phyloP scores from a whole-genome alignment of 2,113 vertebrate genomes.

The Pungitius pungitius region DNA sequence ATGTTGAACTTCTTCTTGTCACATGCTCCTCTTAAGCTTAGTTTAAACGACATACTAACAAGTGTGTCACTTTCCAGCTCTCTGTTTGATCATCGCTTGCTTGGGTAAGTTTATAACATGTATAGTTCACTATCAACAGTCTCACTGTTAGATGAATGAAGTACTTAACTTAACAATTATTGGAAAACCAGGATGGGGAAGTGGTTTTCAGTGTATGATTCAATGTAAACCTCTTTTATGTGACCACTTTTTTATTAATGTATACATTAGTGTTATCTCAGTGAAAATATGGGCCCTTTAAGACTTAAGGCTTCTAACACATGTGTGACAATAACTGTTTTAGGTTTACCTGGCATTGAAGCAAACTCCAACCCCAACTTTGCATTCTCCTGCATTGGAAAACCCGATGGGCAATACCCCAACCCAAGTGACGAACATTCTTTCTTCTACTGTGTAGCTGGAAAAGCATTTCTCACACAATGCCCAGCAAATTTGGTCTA shows the following conservation, averaged over 20 bases:
- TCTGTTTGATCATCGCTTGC: too few relatives aligned
- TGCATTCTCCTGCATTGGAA: background rate
- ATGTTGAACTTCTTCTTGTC: background rate
- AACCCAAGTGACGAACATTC: background rate
- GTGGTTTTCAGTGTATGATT: too few relatives aligned
- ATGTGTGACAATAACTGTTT: too few relatives aligned
- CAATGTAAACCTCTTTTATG: too few relatives aligned
- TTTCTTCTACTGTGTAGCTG: background rate
- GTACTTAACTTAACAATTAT: background rate
- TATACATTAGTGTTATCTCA: too few relatives aligned
- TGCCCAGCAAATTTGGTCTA: too few relatives aligned
- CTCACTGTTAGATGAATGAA: background rate
- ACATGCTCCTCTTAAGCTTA: background rate
- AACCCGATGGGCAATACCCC: background rate
- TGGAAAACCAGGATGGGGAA: background rate
- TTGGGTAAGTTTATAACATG: constrained; percentile 24
- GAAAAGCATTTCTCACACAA: rapidly evolving
- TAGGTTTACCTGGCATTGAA: too few relatives aligned
- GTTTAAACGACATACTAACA: background rate
- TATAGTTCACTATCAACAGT: background rate
- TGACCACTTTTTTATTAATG: too few relatives aligned
- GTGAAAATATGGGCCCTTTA: too few relatives aligned
- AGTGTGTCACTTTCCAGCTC: background rate
- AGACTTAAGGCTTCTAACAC: too few relatives aligned
- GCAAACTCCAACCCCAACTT: background rate